Percentiles rank a stretch among this genome's conserved stretches.
Conservation (phyloP, 92 coral and sea anemone genomes). For the Desmophyllum pertusum region DNA sequence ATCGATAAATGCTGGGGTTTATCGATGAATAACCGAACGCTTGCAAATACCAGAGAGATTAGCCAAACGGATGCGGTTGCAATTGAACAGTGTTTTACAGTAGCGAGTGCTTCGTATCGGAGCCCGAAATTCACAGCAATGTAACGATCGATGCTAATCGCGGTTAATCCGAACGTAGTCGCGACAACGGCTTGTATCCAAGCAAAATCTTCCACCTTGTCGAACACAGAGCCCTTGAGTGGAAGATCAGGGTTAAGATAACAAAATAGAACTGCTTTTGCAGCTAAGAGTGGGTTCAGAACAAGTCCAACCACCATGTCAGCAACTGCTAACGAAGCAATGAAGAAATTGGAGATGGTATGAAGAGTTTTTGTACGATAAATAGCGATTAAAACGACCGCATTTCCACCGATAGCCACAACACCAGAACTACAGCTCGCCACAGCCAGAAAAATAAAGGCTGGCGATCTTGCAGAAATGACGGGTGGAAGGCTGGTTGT, state of each 20-base stretch:
- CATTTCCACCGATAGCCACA: conserved; percentile 53
- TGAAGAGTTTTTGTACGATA: conserved; percentile 50
- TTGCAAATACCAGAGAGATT: conserved; percentile 49
- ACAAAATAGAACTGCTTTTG: conserved; percentile 28
- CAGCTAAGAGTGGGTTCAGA: conserved; percentile 44
- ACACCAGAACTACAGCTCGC: conserved; percentile 47
- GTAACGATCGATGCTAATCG: conserved; percentile 61
- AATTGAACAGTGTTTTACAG: conserved; percentile 21
- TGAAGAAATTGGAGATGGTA: conserved; percentile 54
- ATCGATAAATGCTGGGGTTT: conserved; percentile 47
- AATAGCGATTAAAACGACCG: conserved; percentile 54
- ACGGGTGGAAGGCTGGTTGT: background rate
- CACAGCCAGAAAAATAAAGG: conserved; percentile 16
- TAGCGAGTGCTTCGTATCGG: conserved; percentile 30
- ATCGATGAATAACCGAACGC: conserved; percentile 38
- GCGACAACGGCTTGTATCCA: conserved; percentile 64
- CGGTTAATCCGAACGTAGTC: conserved; percentile 56
- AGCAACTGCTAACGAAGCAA: conserved; percentile 61
- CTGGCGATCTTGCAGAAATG: conserved; percentile 15
- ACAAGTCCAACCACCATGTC: conserved; percentile 58
- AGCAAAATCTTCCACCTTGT: conserved; percentile 35
- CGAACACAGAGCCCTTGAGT: conserved; percentile 12
- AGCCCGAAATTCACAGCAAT: conserved; percentile 53
- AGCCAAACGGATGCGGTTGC: conserved; percentile 50
- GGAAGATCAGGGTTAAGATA: conserved; percentile 15